Percentiles rank a stretch among this genome's conserved stretches.
These are phyloP conservation scores for Prorops nasuta DNA, from an alignment of 1,140 invertebrate genomes.

Conservation along the genomic window DNA sequence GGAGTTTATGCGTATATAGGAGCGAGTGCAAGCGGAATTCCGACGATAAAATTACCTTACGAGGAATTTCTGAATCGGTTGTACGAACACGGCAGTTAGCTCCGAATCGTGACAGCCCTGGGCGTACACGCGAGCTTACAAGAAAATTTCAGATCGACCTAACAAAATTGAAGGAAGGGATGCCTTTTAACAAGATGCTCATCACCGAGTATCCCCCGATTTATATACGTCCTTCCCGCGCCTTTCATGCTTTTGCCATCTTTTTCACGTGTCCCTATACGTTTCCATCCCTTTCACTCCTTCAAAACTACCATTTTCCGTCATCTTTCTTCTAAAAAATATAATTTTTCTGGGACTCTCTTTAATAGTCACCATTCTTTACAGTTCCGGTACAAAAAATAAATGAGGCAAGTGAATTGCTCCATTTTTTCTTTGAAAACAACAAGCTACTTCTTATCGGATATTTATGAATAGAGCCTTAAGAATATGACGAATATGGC, in stretches of 20 bases:
- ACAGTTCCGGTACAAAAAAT: too few species aligned
- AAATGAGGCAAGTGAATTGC: too few species aligned
- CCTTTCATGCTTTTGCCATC: conserved; percentile 23
- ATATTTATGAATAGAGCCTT: too few species aligned
- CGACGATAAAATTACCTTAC: conserved; percentile 52
- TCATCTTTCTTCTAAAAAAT: too few species aligned
- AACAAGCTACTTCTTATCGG: too few species aligned
- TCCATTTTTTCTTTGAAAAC: too few species aligned
- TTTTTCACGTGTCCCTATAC: conserved; percentile 8
- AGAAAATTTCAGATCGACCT: conserved; percentile 58
- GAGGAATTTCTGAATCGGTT: conserved; percentile 53
- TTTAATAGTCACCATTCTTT: too few species aligned
- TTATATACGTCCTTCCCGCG: too few species aligned
- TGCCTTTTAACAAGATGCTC: conserved; percentile 45
- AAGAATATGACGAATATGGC: too few species aligned
- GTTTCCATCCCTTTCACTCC: not conserved
- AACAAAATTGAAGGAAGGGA: conserved; percentile 49
- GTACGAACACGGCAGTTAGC: conserved; percentile 50
- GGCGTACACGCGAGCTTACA: conserved; percentile 55
- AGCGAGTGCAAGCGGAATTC: conserved; percentile 42
- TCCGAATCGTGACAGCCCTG: conserved; percentile 55
- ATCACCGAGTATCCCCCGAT: conserved; percentile 37
- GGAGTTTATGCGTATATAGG: conserved; percentile 12
- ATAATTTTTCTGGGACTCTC: too few species aligned
- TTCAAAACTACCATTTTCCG: too few species aligned